Evolutionary conservation across 2,888 invertebrate species (phyloP), one percentile per base, ranked within the genome.

Genomic region (Pammene aurita): DNA sequence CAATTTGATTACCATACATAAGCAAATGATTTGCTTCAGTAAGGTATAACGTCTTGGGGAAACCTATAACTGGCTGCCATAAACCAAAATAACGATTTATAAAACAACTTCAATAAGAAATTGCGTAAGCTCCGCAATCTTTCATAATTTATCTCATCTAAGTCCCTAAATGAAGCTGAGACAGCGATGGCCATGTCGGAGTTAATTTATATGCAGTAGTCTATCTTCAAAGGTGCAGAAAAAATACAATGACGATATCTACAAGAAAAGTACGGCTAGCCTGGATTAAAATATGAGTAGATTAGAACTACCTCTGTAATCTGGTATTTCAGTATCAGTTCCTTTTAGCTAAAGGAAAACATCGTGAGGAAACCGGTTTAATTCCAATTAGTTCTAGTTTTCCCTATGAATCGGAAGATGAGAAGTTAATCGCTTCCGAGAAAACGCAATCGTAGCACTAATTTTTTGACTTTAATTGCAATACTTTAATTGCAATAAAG

Each of bases 81-180:
- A 13, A 56, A 48, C 14, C 14, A 0, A 13, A 38, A 61, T 38
- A 48, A 61, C 61, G 48, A 16, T 9, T 50, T 62, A 41, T 41
- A 50, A 62, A 38, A 52, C 9, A 41, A 62, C 41, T 10, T 41
- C 18, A 41, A 18, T 58, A 62, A 38, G 35, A 14, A 62, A 52
- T 60, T 48, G 7, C 46, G 48, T 48, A 48, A 42, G 11, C 14
- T 26, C 18, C 13, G 54, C n/a, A 57, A 63, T 63, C 50, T 57
- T 63, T 68, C 63, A 63, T 63, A 67, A 57, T 50, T 50, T 44
- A 42, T 63, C 61, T 54, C 46, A 11, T 35, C 54, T 44, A 50
- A 42, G 57, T 57, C 26, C 35, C 57, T 10, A 67, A 68, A 68
- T 58, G 52, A 63, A 64, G 63, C 44, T 50, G 16, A 56, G 57